phyloP scores from a whole-genome alignment of 1,140 invertebrate species.

The Pararge aegeria region DNA sequence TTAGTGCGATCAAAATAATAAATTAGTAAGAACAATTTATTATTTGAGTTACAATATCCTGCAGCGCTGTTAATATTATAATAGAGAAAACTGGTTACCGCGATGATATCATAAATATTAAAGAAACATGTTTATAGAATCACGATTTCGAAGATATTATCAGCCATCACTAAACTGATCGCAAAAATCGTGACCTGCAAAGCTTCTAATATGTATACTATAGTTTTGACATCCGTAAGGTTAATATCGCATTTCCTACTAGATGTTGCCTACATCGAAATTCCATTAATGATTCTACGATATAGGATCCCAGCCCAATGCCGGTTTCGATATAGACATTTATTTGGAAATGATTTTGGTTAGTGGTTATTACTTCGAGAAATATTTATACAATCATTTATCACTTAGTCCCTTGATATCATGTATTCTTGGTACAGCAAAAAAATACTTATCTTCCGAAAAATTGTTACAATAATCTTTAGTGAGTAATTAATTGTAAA shows the following conservation, averaged over 20 bases:
- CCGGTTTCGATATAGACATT: no score
- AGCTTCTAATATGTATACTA: not conserved
- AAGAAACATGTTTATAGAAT: not conserved
- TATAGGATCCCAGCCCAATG: conserved; percentile 5
- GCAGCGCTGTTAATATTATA: not conserved
- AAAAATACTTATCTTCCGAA: no score
- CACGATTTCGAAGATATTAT: not conserved
- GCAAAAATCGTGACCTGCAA: conserved; percentile 4
- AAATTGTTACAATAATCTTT: no score
- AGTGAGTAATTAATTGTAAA: no score
- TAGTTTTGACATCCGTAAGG: not conserved
- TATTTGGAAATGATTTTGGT: no score
- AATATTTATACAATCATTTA: no score
- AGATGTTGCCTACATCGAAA: conserved; percentile 25
- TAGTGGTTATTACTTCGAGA: no score
- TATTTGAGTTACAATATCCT: no score
- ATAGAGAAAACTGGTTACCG: not conserved
- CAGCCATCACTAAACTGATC: not conserved
- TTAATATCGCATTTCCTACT: conserved; percentile 16
- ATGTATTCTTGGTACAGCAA: no score
- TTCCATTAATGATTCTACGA: conserved; percentile 28
- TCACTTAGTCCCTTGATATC: no score
- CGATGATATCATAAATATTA: not conserved
- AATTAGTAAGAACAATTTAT: no score
- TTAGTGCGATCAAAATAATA: no score